A percentile compares a stretch with the other conserved stretches of the same genome.
Evolutionary conservation across 2,888 invertebrate species (phyloP).

Genomic region (Acleris sparsana): DNA sequence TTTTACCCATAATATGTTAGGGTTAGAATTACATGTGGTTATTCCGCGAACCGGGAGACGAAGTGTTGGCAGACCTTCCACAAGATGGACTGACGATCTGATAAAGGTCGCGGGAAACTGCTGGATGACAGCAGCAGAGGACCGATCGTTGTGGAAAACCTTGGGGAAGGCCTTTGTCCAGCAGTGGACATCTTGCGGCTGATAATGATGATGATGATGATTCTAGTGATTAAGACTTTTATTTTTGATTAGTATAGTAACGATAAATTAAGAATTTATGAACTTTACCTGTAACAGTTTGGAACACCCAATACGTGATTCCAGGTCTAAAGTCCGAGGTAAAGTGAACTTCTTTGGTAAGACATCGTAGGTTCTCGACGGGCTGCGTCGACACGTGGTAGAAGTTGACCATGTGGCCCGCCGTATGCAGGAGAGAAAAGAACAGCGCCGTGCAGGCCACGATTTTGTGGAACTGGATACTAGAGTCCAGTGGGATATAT

Average conservation of each 20-base stretch:
- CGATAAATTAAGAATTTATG: not conserved
- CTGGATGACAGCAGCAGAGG: no score
- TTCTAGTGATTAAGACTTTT: no score
- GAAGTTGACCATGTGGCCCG: constrained; percentile 98
- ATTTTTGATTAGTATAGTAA: not conserved
- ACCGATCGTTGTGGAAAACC: no score
- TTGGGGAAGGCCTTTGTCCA: no score
- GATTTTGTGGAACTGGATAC: constrained; percentile 98
- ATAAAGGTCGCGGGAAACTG: no score
- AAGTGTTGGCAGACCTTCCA: no score
- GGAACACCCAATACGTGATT: constrained; percentile 97
- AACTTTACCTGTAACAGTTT: constrained; percentile 92
- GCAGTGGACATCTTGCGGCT: no score
- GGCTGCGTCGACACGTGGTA: constrained; percentile 98
- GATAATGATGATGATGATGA: no score
- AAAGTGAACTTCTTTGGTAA: constrained; percentile 97
- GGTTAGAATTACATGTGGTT: no score
- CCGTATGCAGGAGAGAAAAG: constrained; percentile 95
- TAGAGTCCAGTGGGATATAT: constrained; percentile 96
- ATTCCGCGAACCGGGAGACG: no score
- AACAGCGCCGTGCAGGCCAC: constrained; percentile 97
- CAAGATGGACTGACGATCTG: no score
- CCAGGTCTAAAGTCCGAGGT: constrained; percentile 97
- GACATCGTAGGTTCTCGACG: constrained; percentile 94
- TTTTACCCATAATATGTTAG: no score